A percentile compares a stretch with the other conserved stretches of the same genome.
These are phyloP conservation scores for Apamea anceps DNA, from an alignment of 2,888 invertebrate genomes.

Conservation along the genomic window DNA sequence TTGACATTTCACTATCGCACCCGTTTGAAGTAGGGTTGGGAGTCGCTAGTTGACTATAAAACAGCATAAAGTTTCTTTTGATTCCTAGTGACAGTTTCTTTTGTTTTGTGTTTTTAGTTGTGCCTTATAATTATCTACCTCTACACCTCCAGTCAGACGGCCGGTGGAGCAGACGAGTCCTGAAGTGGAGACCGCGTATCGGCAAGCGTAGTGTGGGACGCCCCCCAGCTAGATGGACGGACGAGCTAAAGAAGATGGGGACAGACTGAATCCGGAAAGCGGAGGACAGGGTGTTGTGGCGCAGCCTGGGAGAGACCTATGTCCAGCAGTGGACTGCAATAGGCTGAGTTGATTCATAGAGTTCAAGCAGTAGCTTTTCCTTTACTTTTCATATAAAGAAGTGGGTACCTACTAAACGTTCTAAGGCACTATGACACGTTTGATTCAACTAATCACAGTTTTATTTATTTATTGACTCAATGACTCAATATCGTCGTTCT, in stretches of 20 bases:
- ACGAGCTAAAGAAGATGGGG: not conserved
- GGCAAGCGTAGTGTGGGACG: not conserved
- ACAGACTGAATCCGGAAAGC: not conserved
- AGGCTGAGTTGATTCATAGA: not conserved
- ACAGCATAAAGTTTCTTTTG: not conserved
- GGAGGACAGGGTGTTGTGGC: not conserved
- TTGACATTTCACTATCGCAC: not conserved
- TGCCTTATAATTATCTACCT: not conserved
- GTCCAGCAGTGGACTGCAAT: not conserved
- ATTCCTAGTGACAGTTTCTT: not conserved
- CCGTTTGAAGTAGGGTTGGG: not conserved
- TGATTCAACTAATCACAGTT: not conserved
- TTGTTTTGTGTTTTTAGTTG: not conserved
- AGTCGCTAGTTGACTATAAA: not conserved
- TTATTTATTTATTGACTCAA: constrained; percentile 38
- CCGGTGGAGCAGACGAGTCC: not conserved
- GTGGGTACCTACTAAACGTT: not conserved
- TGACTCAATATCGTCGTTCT: constrained; percentile 32
- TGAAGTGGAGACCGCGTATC: not conserved
- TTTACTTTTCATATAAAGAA: not conserved
- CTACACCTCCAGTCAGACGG: not conserved
- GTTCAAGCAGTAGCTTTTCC: not conserved
- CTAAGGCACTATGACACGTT: not conserved
- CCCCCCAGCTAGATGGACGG: not conserved
- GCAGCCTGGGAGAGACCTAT: not conserved